Evolutionary conservation across 2,113 vertebrate species (phyloP).

Genomic region (Epinephelus fuscoguttatus): DNA sequence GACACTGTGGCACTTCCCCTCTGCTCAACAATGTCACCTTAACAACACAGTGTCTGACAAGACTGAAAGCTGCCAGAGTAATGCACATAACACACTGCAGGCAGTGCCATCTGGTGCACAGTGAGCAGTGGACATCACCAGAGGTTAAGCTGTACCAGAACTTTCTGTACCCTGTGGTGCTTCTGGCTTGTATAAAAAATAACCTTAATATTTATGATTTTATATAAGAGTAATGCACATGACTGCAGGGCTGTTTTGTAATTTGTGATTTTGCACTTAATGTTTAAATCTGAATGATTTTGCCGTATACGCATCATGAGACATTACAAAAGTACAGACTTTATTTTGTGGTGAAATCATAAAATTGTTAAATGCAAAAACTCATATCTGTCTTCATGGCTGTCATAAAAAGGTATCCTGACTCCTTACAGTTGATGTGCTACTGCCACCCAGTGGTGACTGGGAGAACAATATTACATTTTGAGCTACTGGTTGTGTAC

Average conservation of each 20-base stretch:
- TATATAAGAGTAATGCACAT: not conserved
- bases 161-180: not conserved
- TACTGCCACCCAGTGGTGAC: slow-evolving; percentile 61
- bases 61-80: not conserved
- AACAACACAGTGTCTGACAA: not conserved
- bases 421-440: not conserved
- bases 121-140: not conserved
- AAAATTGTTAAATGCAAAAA: not conserved
- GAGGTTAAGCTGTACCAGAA: not conserved
- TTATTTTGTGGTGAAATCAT: not conserved
- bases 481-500: not conserved
- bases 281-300: not conserved
- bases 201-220: slow-evolving; percentile 4
- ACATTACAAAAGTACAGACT: not conserved
- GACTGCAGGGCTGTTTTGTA: not conserved
- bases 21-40: slow-evolving; percentile 1
- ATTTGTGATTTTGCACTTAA: not conserved
- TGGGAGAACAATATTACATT: not conserved
- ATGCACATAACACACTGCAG: not conserved
- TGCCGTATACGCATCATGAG: not conserved
- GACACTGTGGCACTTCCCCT: slow-evolving; percentile 22
- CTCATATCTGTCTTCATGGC: not conserved
- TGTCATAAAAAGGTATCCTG: not conserved
- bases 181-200: not conserved
- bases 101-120: not conserved